A percentile compares a stretch with the other conserved stretches of the same genome.
phyloP scores from a whole-genome alignment of 2,797 vertebrate species.

The Nyctalus aviator region DNA sequence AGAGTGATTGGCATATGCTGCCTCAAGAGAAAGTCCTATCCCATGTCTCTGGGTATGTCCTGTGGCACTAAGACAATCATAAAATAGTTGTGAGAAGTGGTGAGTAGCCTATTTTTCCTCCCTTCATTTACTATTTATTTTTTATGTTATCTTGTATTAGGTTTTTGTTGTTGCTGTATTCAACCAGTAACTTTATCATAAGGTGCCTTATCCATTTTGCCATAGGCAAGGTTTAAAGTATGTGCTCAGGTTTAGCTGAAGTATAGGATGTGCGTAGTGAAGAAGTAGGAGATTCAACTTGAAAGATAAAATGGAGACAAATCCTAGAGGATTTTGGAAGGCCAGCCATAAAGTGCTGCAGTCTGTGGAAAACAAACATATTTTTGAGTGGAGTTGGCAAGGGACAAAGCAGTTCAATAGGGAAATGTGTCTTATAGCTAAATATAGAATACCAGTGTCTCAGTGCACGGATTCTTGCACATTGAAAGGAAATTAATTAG shows the following conservation, averaged over 20 bases:
- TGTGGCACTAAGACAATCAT: not conserved
- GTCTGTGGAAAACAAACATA: not conserved
- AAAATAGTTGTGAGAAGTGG: not conserved
- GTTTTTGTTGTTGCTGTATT: slow-evolving; percentile 12
- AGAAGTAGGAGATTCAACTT: not conserved
- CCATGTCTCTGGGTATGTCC: not conserved
- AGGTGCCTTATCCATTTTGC: not conserved
- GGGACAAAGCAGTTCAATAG: not conserved
- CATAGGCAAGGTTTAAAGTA: not conserved
- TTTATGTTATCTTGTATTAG: not conserved
- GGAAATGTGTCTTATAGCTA: not conserved
- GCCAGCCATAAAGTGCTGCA: not conserved
- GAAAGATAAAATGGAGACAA: not conserved
- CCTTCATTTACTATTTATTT: not conserved
- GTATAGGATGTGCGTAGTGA: not conserved
- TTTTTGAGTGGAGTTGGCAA: not conserved
- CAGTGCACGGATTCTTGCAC: too few relatives aligned
- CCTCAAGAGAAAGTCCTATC: not conserved
- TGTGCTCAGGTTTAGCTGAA: not conserved
- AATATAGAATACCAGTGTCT: not conserved
- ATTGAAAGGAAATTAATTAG: too few relatives aligned
- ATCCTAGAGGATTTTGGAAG: not conserved
- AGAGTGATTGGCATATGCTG: not conserved
- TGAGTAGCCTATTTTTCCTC: not conserved
- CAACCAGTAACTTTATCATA: not conserved